A percentile compares a stretch with the other conserved stretches of the same genome.
These are phyloP conservation scores for Cisticola juncidis DNA, from an alignment of 2,113 vertebrate genomes.

Conservation along the genomic window DNA sequence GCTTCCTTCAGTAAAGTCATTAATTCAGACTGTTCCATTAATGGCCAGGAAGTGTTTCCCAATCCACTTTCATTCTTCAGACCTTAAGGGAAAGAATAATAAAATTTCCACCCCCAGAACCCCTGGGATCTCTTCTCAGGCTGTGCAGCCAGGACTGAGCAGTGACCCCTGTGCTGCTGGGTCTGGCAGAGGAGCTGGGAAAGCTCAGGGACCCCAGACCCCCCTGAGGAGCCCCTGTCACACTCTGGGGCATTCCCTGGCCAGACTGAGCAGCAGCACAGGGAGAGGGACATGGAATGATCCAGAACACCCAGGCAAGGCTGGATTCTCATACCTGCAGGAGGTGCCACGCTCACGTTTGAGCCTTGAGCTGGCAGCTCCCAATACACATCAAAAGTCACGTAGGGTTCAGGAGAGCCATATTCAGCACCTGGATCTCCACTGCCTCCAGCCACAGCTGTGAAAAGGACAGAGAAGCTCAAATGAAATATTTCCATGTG, in stretches of 20 bases:
- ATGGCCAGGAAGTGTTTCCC: neutral
- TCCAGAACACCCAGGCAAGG: neutral
- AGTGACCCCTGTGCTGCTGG: neutral
- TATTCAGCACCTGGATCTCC: neutral
- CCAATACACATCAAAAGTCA: neutral
- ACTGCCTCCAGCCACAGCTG: neutral
- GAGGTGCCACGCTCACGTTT: neutral
- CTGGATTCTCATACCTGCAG: neutral
- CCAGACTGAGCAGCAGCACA: neutral
- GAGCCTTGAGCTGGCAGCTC: neutral
- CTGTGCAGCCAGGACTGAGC: neutral
- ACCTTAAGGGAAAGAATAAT: neutral
- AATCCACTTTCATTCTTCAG: neutral
- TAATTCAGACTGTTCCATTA: neutral
- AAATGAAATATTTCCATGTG: neutral
- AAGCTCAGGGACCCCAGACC: neutral
- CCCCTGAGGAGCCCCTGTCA: rapidly evolving
- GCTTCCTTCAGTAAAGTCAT: neutral
- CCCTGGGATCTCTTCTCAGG: neutral
- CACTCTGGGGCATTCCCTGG: neutral
- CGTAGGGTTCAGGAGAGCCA: neutral
- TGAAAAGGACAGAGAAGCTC: neutral
- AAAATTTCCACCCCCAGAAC: neutral
- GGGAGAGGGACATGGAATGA: neutral
- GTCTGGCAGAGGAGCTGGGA: neutral